These are phyloP conservation scores for Lutjanus argentimaculatus DNA, from an alignment of 2,797 vertebrate genomes.

Conservation along the genomic window DNA sequence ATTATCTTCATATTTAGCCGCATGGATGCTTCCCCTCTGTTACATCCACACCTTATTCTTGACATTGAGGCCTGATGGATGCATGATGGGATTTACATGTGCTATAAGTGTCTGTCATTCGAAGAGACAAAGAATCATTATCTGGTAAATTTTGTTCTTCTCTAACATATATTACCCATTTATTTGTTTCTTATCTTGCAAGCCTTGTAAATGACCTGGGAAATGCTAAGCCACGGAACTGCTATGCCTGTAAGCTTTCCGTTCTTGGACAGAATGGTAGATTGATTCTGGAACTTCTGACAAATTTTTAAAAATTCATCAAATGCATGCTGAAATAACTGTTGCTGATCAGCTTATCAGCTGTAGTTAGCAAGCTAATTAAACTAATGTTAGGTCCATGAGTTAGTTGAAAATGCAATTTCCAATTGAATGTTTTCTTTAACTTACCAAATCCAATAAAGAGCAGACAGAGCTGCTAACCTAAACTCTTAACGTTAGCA, in stretches of 20 bases:
- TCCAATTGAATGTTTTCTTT: neutral
- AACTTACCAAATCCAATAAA: neutral
- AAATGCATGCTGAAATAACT: neutral
- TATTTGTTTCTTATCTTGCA: neutral
- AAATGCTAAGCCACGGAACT: neutral
- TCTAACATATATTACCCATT: neutral
- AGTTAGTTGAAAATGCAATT: neutral
- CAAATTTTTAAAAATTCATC: neutral
- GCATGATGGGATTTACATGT: conserved; percentile 13
- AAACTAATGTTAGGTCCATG: neutral
- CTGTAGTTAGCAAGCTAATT: neutral
- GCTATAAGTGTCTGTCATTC: neutral
- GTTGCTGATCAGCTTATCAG: neutral
- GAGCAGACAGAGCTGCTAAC: neutral
- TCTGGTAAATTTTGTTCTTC: neutral
- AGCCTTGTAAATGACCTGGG: neutral
- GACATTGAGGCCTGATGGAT: conserved; percentile 21
- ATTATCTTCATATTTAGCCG: conserved; percentile 44
- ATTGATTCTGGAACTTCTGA: neutral
- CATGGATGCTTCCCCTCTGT: conserved; percentile 30
- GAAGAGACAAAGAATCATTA: neutral
- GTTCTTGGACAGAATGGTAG: neutral
- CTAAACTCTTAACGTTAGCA: neutral
- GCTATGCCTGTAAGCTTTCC: neutral
- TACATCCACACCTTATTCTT: conserved; percentile 43